These are phyloP conservation scores for Porites lobata DNA, from an alignment of 92 coral and sea anemone species.

Conservation along the genomic window DNA sequence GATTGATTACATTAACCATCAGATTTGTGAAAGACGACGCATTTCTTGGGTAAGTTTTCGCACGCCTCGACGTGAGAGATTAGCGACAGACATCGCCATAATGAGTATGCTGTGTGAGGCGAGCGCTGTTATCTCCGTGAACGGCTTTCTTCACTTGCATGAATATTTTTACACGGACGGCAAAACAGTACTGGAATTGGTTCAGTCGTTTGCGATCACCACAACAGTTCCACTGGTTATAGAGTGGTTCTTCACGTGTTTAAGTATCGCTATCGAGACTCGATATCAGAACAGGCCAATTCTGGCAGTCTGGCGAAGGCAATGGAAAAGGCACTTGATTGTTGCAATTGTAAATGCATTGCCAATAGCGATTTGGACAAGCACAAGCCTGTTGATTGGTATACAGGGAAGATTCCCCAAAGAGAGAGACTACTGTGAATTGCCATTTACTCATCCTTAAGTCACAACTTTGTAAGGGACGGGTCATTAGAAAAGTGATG, in stretches of 20 bases:
- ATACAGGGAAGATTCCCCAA: slow-evolving; percentile 1
- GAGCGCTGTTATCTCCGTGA: slow-evolving; percentile 12
- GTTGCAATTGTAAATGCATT: slow-evolving; percentile 11
- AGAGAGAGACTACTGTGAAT: neutral
- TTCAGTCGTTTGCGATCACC: slow-evolving; percentile 16
- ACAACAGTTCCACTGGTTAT: slow-evolving; percentile 13
- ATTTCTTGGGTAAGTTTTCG: slow-evolving; percentile 31
- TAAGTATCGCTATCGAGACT: slow-evolving; percentile 23
- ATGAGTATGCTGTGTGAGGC: slow-evolving; percentile 32
- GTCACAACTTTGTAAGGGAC: no score
- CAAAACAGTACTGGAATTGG: neutral
- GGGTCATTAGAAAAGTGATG: no score
- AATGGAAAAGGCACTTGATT: neutral
- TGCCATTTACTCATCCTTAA: slow-evolving; percentile 8
- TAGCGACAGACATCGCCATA: slow-evolving; percentile 24
- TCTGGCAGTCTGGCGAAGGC: slow-evolving; percentile 15
- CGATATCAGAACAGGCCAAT: slow-evolving; percentile 42
- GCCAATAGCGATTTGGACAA: slow-evolving; percentile 1
- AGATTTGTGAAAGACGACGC: slow-evolving; percentile 2
- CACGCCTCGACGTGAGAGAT: slow-evolving; percentile 42
- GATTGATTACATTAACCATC: slow-evolving; percentile 12
- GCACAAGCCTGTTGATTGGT: slow-evolving; percentile 22
- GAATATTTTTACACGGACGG: slow-evolving; percentile 5
- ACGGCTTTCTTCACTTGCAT: slow-evolving; percentile 12
- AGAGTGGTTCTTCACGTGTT: slow-evolving; percentile 31